Conservation (phyloP, 2,797 vertebrate species). For the Cossypha caffra region DNA sequence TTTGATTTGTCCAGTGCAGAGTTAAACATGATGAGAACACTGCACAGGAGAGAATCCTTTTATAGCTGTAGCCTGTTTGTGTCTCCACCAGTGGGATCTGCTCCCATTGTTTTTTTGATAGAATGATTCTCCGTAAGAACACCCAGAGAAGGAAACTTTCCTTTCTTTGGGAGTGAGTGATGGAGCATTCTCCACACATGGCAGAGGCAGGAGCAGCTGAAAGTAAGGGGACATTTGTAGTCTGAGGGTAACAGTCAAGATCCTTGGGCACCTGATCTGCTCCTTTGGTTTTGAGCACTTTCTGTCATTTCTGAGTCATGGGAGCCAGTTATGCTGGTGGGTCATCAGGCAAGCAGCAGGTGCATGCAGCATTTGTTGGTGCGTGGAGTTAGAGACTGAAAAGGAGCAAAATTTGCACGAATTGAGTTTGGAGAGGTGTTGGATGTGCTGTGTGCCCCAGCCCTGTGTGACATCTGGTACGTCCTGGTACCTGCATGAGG, state of each 20-base stretch:
- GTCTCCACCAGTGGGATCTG: neutral
- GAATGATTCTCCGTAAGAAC: neutral
- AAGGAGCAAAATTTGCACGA: rapidly evolving
- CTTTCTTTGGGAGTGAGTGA: neutral
- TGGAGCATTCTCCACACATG: neutral
- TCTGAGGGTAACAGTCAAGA: neutral
- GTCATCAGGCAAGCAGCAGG: neutral
- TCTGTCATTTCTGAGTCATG: neutral
- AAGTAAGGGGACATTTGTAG: neutral
- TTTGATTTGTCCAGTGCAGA: neutral
- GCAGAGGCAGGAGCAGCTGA: neutral
- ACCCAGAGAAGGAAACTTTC: neutral
- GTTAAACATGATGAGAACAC: neutral
- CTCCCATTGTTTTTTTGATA: neutral
- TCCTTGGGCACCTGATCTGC: neutral
- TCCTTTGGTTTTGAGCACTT: neutral
- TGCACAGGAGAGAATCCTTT: neutral
- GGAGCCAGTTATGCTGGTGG: neutral
- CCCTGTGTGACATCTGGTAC: rapidly evolving
- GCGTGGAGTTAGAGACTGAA: neutral
- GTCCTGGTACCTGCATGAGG: rapidly evolving
- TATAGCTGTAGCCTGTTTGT: neutral
- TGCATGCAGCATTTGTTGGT: too few species aligned
- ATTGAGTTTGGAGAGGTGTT: rapidly evolving
- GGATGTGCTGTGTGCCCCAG: rapidly evolving